Evolutionary conservation across 2,113 vertebrate genomes (phyloP).

Genomic region (Alligator sinensis): DNA sequence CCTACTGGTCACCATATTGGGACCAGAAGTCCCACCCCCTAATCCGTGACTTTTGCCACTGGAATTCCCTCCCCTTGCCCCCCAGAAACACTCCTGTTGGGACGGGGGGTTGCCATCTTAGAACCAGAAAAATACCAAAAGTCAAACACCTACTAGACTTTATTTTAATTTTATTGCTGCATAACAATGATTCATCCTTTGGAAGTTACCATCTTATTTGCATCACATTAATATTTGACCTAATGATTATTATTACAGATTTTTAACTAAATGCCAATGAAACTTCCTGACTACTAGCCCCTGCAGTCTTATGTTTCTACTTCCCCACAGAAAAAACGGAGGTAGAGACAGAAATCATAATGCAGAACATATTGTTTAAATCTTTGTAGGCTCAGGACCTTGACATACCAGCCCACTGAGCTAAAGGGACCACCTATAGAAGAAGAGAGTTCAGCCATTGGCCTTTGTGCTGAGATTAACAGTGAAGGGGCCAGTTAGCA

Average conservation of each 20-base stretch:
- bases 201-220: not conserved
- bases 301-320: not conserved
- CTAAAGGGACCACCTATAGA: not conserved
- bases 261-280: not conserved
- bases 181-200: not conserved
- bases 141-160: no score
- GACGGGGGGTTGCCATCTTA: no score
- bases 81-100: no score
- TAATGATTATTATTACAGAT: not conserved
- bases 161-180: not conserved
- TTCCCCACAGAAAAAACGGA: not conserved
- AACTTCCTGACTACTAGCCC: not conserved
- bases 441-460: not conserved
- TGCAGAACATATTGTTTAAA: not conserved
- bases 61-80: no score
- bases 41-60: no score
- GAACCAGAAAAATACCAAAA: no score
- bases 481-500: not conserved
- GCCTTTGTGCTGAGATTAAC: not conserved
- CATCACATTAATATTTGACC: not conserved
- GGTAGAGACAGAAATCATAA: not conserved
- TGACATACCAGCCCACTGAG: not conserved
- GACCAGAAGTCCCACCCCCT: no score
- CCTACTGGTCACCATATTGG: no score
- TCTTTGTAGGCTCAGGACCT: not conserved